Evolutionary conservation across 1,140 invertebrate species (phyloP).

Genomic region (Amphibalanus amphitrite): DNA sequence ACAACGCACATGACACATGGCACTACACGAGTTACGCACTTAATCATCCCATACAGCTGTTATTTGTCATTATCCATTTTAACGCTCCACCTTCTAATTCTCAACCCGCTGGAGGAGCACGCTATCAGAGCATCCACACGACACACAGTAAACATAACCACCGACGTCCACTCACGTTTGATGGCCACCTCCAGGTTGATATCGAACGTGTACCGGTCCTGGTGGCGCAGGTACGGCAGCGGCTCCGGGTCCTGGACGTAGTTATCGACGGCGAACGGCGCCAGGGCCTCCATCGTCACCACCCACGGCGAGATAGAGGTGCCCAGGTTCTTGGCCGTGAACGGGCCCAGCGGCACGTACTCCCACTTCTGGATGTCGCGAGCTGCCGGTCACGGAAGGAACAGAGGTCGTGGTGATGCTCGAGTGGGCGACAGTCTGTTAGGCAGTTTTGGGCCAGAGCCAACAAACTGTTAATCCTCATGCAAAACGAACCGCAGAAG

Average conservation of each 20-base stretch:
- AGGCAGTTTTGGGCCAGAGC: no score
- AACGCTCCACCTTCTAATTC: no score
- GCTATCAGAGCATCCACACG: no score
- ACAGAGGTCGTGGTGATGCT: no score
- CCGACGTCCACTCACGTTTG: constrained; percentile 44
- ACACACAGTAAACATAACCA: neutral
- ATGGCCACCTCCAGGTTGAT: constrained; percentile 79
- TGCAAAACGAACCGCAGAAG: no score
- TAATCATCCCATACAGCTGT: no score
- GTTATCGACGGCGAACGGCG: constrained; percentile 68
- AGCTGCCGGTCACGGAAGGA: constrained; percentile 36
- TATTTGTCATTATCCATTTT: no score
- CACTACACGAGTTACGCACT: no score
- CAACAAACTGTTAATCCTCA: no score
- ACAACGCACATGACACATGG: no score
- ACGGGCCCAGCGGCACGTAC: constrained; percentile 95
- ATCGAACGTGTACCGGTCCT: constrained; percentile 78
- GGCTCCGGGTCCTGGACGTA: constrained; percentile 65
- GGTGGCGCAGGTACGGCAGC: constrained; percentile 71
- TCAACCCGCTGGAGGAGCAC: no score
- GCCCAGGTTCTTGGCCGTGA: constrained; percentile 87
- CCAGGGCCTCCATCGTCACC: constrained; percentile 83
- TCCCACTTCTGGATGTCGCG: constrained; percentile 99
- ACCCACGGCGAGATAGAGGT: constrained; percentile 96
- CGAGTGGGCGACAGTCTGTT: no score